Conservation (phyloP, 2,888 invertebrate species). For the Aspidiotus destructor region DNA sequence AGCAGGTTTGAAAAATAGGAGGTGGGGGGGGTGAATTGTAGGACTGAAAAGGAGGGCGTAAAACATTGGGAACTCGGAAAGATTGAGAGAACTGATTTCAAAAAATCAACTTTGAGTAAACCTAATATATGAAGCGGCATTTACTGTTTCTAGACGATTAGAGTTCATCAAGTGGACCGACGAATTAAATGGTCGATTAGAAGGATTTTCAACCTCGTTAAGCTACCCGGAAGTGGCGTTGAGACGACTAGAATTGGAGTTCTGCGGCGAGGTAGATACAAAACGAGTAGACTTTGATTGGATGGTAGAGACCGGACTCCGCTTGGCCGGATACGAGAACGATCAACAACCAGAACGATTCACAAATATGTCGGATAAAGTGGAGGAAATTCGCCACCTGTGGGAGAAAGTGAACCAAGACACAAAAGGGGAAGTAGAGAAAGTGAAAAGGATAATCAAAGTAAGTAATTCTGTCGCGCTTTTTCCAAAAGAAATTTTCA, state of each 20-base stretch:
- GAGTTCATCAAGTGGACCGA: slow-evolving; percentile 61
- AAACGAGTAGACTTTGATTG: slow-evolving; percentile 71
- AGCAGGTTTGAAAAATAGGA: too few relatives aligned
- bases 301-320: slow-evolving; percentile 56
- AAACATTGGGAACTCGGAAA: too few relatives aligned
- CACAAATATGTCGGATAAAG: slow-evolving; percentile 46
- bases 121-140: background rate
- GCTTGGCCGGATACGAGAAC: slow-evolving; percentile 21
- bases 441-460: slow-evolving; percentile 52
- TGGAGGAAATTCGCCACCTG: slow-evolving; percentile 54
- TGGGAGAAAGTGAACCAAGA: slow-evolving; percentile 59
- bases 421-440: slow-evolving; percentile 57
- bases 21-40: too few relatives aligned
- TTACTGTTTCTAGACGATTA: slow-evolving; percentile 34
- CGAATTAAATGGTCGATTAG: slow-evolving; percentile 57
- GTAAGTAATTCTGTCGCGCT: slow-evolving; percentile 27
- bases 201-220: slow-evolving; percentile 44
- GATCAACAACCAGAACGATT: slow-evolving; percentile 13
- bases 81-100: background rate
- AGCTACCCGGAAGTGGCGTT: slow-evolving; percentile 64
- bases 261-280: slow-evolving; percentile 63
- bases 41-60: too few relatives aligned
- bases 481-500: background rate
- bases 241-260: slow-evolving; percentile 60
- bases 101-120: background rate